phyloP scores from a whole-genome alignment of 2,888 invertebrate species.

The Vanessa cardui region DNA sequence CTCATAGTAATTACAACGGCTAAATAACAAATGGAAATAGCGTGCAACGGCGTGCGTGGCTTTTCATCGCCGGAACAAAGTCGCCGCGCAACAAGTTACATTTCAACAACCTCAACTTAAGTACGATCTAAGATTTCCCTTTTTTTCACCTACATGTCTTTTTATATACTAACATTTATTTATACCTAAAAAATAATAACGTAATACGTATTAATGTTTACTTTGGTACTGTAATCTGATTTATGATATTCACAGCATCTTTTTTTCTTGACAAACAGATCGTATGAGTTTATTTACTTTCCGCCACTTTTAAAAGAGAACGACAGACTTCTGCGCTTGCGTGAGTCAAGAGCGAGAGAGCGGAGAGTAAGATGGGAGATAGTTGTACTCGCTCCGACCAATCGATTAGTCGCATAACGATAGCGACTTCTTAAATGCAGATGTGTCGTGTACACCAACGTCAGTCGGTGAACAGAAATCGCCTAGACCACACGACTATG shows the following conservation, averaged over 20 bases:
- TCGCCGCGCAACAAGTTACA: conserved; percentile 80
- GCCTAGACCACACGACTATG: conserved; percentile 66
- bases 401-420: conserved; percentile 84
- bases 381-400: conserved; percentile 78
- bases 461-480: conserved; percentile 77
- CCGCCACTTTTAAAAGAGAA: conserved; percentile 75
- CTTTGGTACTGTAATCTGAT: conserved; percentile 7
- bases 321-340: conserved; percentile 63
- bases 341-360: conserved; percentile 64
- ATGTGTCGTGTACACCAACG: conserved; percentile 79
- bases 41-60: conserved; percentile 76
- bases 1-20: conserved; percentile 60
- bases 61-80: conserved; percentile 72
- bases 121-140: conserved; percentile 55
- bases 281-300: conserved; percentile 80
- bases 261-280: conserved; percentile 69
- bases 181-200: not conserved
- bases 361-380: conserved; percentile 63
- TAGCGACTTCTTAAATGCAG: conserved; percentile 83
- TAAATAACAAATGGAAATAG: conserved; percentile 60
- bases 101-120: conserved; percentile 51
- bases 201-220: not conserved
- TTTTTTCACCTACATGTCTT: conserved; percentile 9
- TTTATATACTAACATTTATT: not conserved
- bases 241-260: conserved; percentile 50